A percentile compares a stretch with the other conserved stretches of the same genome.
Conservation (phyloP, 1,140 invertebrate species). For the Musca vetustissima region DNA sequence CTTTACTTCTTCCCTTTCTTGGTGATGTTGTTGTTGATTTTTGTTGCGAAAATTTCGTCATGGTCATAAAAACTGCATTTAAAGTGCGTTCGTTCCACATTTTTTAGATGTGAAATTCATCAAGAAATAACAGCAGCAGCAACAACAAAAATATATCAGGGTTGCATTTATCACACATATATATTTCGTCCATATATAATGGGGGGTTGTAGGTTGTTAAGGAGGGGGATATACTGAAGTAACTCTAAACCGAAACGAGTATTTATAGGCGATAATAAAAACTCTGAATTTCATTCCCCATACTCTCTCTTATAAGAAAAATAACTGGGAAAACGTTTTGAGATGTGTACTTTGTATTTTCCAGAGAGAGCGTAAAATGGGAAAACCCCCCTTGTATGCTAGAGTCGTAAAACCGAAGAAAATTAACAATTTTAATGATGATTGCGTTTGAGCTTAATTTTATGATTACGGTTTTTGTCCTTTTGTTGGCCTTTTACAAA, state of each 20-base stretch:
- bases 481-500: neutral
- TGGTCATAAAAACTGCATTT: constrained; percentile 23
- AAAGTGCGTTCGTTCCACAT: constrained; percentile 22
- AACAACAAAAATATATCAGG: constrained; percentile 10
- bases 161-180: constrained; percentile 3
- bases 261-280: constrained; percentile 23
- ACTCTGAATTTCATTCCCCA: neutral
- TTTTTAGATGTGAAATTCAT: neutral
- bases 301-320: neutral
- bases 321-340: neutral
- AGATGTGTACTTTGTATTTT: neutral
- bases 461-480: constrained; percentile 8
- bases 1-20: too few species aligned
- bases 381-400: neutral
- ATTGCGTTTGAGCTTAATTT: constrained; percentile 23
- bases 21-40: too few species aligned
- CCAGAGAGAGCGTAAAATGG: neutral
- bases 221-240: too few species aligned
- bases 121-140: neutral
- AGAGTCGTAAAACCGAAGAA: constrained; percentile 12
- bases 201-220: too few species aligned
- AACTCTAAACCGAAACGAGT: neutral
- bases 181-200: neutral
- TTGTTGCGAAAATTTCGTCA: constrained; percentile 16
- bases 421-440: constrained; percentile 18